Evolutionary conservation across 2,888 invertebrate species (phyloP).

Genomic region (Eupithecia centaureata): DNA sequence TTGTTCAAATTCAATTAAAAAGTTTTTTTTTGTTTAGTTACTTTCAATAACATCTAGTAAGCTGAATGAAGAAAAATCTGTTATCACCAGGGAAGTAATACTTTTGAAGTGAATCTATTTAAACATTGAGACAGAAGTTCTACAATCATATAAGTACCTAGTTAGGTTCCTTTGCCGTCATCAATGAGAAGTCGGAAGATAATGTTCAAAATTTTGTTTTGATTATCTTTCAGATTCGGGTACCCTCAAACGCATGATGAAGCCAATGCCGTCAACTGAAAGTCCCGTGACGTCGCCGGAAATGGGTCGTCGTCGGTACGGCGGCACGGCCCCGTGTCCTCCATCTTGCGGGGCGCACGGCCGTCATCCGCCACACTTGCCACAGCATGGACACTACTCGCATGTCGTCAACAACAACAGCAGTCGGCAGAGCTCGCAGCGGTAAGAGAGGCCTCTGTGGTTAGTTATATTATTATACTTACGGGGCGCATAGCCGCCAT

Average conservation of each 20-base stretch:
- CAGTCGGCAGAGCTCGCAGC: slow-evolving; percentile 87
- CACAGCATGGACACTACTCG: slow-evolving; percentile 80
- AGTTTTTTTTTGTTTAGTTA: too few relatives aligned
- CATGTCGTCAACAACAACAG: slow-evolving; percentile 84
- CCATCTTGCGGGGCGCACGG: slow-evolving; percentile 85
- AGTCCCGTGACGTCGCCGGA: slow-evolving; percentile 96
- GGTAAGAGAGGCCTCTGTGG: slow-evolving; percentile 50
- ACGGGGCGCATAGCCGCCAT: not conserved
- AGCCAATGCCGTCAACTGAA: slow-evolving; percentile 95
- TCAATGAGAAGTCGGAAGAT: not conserved
- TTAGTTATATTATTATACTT: not conserved
- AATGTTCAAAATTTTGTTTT: not conserved
- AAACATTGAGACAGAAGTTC: not conserved
- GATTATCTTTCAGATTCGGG: slow-evolving; percentile 87
- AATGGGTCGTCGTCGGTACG: slow-evolving; percentile 92
- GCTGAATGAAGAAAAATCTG: not conserved
- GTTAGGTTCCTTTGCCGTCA: not conserved
- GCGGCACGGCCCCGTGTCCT: slow-evolving; percentile 81
- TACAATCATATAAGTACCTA: not conserved
- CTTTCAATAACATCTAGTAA: not conserved
- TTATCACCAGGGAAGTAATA: not conserved
- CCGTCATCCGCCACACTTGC: slow-evolving; percentile 83
- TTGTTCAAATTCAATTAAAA: too few relatives aligned
- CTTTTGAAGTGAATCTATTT: not conserved
- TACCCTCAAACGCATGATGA: slow-evolving; percentile 96